These are phyloP conservation scores for Drosophila yakuba DNA, from an alignment of 1,140 invertebrate genomes.

Conservation along the genomic window DNA sequence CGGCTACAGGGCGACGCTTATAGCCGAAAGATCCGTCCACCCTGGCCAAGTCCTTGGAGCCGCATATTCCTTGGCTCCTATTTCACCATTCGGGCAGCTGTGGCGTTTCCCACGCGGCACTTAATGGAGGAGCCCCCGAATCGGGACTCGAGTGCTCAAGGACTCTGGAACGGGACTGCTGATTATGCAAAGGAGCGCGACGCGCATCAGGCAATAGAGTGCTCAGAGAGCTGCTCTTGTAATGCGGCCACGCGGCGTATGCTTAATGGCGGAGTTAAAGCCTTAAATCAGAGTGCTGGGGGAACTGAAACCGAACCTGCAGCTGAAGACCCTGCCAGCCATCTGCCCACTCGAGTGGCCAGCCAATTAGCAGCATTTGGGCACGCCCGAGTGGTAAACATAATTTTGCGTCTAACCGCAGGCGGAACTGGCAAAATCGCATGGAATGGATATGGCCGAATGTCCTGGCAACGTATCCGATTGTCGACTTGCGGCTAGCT, in stretches of 20 bases:
- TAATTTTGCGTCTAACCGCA: constrained; percentile 70
- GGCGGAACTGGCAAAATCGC: constrained; percentile 31
- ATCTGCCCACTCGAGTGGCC: constrained; percentile 25
- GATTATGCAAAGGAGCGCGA: constrained; percentile 78
- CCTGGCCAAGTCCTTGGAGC: constrained; percentile 11
- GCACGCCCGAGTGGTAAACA: constrained; percentile 46
- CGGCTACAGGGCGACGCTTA: constrained; percentile 57
- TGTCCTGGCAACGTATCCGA: constrained; percentile 40
- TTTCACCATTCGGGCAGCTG: constrained; percentile 46
- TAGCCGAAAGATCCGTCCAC: constrained; percentile 6
- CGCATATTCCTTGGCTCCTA: constrained; percentile 17
- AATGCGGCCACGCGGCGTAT: constrained; percentile 56
- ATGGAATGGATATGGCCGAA: constrained; percentile 30
- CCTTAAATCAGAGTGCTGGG: constrained; percentile 43
- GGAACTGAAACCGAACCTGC: background rate
- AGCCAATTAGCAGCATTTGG: constrained; percentile 64
- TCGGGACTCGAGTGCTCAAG: constrained; percentile 20
- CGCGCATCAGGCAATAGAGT: constrained; percentile 58
- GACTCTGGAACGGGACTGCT: constrained; percentile 29
- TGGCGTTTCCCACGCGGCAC: constrained; percentile 67
- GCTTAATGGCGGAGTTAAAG: constrained; percentile 64
- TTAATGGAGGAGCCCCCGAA: constrained; percentile 47
- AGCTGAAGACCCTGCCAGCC: background rate
- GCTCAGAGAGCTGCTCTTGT: constrained; percentile 40
- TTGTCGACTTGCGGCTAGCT: constrained; percentile 45